These are phyloP conservation scores for Saturnia japonica DNA, from an alignment of 2,888 invertebrate genomes.

Conservation along the genomic window DNA sequence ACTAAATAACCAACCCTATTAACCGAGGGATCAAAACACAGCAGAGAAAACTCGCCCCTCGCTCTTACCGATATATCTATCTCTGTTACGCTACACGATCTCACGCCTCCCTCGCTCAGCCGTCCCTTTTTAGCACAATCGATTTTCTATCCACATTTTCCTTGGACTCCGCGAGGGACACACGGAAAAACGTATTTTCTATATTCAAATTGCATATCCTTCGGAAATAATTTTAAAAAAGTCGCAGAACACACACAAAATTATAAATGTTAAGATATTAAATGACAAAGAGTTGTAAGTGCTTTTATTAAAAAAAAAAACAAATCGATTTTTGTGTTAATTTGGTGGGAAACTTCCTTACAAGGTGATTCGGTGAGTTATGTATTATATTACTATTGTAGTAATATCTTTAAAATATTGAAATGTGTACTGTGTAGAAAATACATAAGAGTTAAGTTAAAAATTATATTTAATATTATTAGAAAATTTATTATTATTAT, in stretches of 20 bases:
- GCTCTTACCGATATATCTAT: slow-evolving; percentile 29
- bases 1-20: slow-evolving; percentile 44
- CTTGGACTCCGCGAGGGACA: slow-evolving; percentile 25
- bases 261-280: not conserved
- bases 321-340: not conserved
- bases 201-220: not conserved
- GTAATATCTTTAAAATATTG: not conserved
- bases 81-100: slow-evolving; percentile 25
- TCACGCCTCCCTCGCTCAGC: slow-evolving; percentile 32
- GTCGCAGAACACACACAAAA: not conserved
- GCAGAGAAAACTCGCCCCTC: slow-evolving; percentile 33
- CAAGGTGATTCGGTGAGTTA: not conserved
- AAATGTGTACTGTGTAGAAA: not conserved
- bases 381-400: not conserved
- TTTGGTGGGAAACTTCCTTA: slow-evolving; percentile 10
- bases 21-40: slow-evolving; percentile 42
- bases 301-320: not conserved
- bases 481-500: not conserved
- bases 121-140: slow-evolving; percentile 40
- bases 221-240: not conserved
- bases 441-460: not conserved
- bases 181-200: slow-evolving; percentile 10
- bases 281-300: not conserved
- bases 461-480: not conserved
- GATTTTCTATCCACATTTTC: slow-evolving; percentile 46